Conservation (phyloP, 2,113 vertebrate species). For the Myocastor coypus region DNA sequence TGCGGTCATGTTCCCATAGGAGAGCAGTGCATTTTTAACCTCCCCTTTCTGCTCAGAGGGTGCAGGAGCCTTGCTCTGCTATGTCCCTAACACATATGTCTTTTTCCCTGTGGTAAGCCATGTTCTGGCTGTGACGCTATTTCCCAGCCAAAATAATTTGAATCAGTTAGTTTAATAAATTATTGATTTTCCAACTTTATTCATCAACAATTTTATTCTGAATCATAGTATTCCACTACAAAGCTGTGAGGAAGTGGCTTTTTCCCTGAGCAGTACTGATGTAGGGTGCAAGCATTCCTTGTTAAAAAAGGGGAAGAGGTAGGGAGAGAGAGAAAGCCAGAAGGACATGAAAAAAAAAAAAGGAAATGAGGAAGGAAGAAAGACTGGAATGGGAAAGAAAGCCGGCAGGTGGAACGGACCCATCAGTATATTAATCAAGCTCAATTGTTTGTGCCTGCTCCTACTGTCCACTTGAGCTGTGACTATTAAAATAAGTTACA, state of each 20-base stretch:
- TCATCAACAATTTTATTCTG: background rate
- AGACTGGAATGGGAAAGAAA: background rate
- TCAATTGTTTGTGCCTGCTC: background rate
- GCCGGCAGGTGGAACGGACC: background rate
- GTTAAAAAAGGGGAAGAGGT: background rate
- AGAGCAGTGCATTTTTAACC: fast-evolving
- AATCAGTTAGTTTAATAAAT: constrained; percentile 2
- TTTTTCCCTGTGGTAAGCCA: background rate
- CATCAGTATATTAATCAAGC: constrained; percentile 31
- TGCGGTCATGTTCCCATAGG: no score
- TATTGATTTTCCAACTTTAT: background rate
- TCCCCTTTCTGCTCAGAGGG: background rate
- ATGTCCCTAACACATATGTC: fast-evolving
- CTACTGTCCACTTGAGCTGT: constrained; percentile 52
- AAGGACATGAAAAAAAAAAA: background rate
- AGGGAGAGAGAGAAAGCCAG: background rate
- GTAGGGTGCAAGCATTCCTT: background rate
- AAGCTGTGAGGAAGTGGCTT: background rate
- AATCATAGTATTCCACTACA: background rate
- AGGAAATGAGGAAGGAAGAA: background rate
- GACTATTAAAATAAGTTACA: constrained; percentile 54
- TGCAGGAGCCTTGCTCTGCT: fast-evolving
- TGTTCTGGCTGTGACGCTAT: background rate
- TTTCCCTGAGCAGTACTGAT: background rate
- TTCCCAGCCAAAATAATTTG: constrained; percentile 10